Percentiles rank a stretch among this genome's conserved stretches.
These are phyloP conservation scores for Pseudochirops corinnae DNA, from an alignment of 2,797 vertebrate genomes.

Conservation along the genomic window DNA sequence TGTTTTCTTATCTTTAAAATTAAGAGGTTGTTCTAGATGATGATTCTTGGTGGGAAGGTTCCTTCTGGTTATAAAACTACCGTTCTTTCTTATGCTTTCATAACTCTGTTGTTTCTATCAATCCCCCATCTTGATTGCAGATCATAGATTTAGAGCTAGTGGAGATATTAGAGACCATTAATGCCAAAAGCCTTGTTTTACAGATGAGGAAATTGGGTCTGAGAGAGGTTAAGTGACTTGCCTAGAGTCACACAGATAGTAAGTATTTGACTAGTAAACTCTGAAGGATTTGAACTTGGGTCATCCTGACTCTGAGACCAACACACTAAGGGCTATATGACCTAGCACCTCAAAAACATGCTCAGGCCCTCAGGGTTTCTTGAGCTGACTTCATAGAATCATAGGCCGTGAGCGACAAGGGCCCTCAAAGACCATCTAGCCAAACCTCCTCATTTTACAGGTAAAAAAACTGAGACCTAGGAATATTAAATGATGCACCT, in stretches of 20 bases:
- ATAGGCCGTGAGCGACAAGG: not conserved
- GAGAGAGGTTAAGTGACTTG: not conserved
- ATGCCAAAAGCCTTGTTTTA: not conserved
- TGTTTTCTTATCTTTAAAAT: constrained; percentile 47
- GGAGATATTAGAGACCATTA: not conserved
- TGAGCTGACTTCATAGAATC: not conserved
- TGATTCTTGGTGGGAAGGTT: not conserved
- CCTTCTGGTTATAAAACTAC: not conserved
- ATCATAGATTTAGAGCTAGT: not conserved
- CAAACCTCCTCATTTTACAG: not conserved
- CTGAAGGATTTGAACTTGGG: not conserved
- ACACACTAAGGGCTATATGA: not conserved
- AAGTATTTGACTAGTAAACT: not conserved
- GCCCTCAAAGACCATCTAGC: not conserved
- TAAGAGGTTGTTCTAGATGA: not conserved
- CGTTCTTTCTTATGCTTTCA: not conserved
- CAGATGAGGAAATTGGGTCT: not conserved
- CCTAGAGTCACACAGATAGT: not conserved
- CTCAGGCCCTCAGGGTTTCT: not conserved
- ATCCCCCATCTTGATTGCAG: not conserved
- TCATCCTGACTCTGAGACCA: not conserved
- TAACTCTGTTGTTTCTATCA: not conserved
- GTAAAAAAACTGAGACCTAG: not conserved
- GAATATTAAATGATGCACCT: not conserved
- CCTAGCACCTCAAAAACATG: not conserved